Evolutionary conservation across 1,140 invertebrate species (phyloP).

Genomic region (Hermetia illucens): DNA sequence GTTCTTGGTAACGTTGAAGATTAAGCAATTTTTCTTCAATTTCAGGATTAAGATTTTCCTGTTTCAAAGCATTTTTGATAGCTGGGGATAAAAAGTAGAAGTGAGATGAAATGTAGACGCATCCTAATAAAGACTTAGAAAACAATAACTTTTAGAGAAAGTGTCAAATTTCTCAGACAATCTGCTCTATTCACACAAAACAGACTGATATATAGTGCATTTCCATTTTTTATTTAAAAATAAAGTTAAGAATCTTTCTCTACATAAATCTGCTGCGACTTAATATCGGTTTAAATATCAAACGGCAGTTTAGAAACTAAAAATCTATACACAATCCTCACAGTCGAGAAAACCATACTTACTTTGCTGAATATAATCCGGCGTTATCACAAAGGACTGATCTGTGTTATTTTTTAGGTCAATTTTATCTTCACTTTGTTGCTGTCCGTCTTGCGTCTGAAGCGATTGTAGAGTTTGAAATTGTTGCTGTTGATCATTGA

Average conservation of each 20-base stretch:
- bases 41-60: conserved; percentile 80
- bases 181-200: no score
- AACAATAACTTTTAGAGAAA: conserved; percentile 4
- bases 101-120: not conserved
- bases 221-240: no score
- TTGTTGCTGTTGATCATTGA: not conserved
- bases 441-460: conserved; percentile 19
- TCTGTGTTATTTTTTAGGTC: conserved; percentile 17
- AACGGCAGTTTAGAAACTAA: no score
- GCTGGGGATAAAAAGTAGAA: conserved; percentile 35
- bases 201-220: no score
- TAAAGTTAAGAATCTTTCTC: no score
- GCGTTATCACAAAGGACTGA: conserved; percentile 60
- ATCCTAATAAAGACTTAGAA: conserved; percentile 1
- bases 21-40: conserved; percentile 84
- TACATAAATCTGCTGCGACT: no score
- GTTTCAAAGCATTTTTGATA: conserved; percentile 67
- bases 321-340: no score
- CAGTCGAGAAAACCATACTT: conserved; percentile 25
- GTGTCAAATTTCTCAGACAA: no score
- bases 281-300: no score
- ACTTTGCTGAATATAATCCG: conserved; percentile 82
- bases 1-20: conserved; percentile 73
- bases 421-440: conserved; percentile 23
- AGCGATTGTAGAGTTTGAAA: conserved; percentile 4